phyloP scores from a whole-genome alignment of 2,888 invertebrate species.

The Hoplodrina blanda region DNA sequence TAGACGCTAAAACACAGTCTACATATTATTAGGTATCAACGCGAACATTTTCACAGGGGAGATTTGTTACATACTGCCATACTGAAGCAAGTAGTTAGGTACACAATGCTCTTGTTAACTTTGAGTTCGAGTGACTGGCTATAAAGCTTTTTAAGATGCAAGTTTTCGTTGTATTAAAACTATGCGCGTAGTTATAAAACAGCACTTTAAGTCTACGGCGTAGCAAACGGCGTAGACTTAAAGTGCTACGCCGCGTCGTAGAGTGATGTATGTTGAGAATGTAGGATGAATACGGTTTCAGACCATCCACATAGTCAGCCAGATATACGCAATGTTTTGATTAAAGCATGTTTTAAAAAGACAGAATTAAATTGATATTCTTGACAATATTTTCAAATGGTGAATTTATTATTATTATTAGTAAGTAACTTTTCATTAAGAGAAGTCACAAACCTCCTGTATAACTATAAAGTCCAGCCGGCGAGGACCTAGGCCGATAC shows the following conservation, averaged over 20 bases:
- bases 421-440: background rate
- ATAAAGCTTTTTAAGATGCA: background rate
- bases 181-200: too few species aligned
- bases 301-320: background rate
- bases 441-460: conserved; percentile 88
- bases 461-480: conserved; percentile 94
- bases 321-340: too few species aligned
- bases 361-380: too few species aligned
- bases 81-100: too few species aligned
- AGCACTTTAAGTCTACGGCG: conserved; percentile 21
- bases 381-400: too few species aligned
- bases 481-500: conserved; percentile 94
- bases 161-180: background rate
- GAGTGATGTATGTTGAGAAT: background rate
- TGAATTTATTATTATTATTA: background rate
- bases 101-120: background rate
- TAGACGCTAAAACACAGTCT: background rate
- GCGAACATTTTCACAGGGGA: too few species aligned
- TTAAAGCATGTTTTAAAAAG: too few species aligned
- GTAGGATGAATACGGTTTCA: background rate
- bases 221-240: background rate
- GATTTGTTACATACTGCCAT: too few species aligned
- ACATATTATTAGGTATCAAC: too few species aligned
- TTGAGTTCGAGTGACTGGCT: background rate
- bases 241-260: conserved; percentile 34